phyloP scores from a whole-genome alignment of 2,113 vertebrate species.

The Ivindomyrus marchei region DNA sequence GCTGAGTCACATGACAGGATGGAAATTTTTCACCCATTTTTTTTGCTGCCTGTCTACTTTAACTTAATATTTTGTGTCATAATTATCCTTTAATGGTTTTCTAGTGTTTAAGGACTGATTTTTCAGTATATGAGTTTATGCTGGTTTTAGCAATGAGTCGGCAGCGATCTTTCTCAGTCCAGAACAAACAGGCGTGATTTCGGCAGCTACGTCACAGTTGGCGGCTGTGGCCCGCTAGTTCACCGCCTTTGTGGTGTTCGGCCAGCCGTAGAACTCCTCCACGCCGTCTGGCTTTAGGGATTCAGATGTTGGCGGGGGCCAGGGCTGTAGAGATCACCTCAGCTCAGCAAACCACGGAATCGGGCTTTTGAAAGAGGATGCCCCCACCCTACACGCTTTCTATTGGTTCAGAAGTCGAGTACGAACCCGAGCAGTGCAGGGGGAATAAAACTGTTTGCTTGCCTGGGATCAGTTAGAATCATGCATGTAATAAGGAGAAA shows the following conservation, averaged over 20 bases:
- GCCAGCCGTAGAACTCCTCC: not conserved
- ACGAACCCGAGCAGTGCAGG: slow-evolving; percentile 52
- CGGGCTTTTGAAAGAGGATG: slow-evolving; percentile 7
- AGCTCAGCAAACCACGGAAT: slow-evolving; percentile 34
- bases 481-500: slow-evolving; percentile 79
- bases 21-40: slow-evolving; percentile 27
- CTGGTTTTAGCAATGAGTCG: slow-evolving; percentile 2
- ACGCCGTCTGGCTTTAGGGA: not conserved
- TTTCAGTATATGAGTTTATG: slow-evolving; percentile 12
- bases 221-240: not conserved
- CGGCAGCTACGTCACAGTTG: not conserved
- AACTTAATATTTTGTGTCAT: slow-evolving; percentile 13
- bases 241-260: not conserved
- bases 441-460: slow-evolving; percentile 76
- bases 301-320: not conserved
- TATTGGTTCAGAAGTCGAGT: slow-evolving; percentile 60
- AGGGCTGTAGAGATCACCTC: slow-evolving; percentile 5
- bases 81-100: slow-evolving; percentile 34
- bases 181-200: slow-evolving; percentile 8
- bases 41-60: slow-evolving; percentile 25
- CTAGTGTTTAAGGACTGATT: slow-evolving; percentile 19
- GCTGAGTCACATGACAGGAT: slow-evolving; percentile 36
- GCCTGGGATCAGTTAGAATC: slow-evolving; percentile 81
- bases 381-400: slow-evolving; percentile 39
- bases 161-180: slow-evolving; percentile 12